Base-by-base conservation (phyloP, 1,140 invertebrate genomes). In the Lanistes nyassanus region DNA sequence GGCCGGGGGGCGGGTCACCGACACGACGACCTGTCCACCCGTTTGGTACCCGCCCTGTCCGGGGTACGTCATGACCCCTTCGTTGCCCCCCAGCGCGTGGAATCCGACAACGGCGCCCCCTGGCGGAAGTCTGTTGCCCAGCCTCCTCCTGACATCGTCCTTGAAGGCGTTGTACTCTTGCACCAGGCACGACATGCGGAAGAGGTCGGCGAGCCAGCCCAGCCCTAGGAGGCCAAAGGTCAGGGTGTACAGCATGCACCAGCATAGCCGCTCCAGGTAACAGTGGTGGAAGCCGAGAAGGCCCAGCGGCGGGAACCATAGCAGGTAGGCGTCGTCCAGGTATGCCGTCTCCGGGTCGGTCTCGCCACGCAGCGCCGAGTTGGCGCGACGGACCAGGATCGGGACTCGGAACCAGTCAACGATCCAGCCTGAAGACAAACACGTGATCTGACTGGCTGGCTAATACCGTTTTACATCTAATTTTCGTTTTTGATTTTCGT, bases 191-290 rank as follows among this genome's bases (percentile, higher is more conserved):
- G 84, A 83, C 39, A 84, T 79, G n/a, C 83, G 77, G 74, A 81
- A 83, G 68, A 74, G 77, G 72, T 86, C 85, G 1, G 80, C 55
- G 0, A 86, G 31, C 80, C 81, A 86, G 3, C 85, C 85, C 31
- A 85, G 34, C 9, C 85, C 85, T 16, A 84, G 31, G 1, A 84
- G 58, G 6, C 85, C 85, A 16, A 84, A 78, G 23, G 84, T 86
- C 26, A 81, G 80, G 23, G 83, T 76, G 74, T 86, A 86, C 9
- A 76, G 36, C 6, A 84, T 6, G 4, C 81, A 82, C 73, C 79
- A 83, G 9, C 74, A 34, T n/a, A 79, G 81, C 7, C 81, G 75
- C 7, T 56, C 34, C 29, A 76, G 34, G 73, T 80, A 78, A 64
- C 76, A 78, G 31, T 78, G 79, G 71, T 82, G 81, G 26, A 79